A percentile compares a stretch with the other conserved stretches of the same genome.
phyloP scores from a whole-genome alignment of 1,140 invertebrate species.

The Microplitis mediator region DNA sequence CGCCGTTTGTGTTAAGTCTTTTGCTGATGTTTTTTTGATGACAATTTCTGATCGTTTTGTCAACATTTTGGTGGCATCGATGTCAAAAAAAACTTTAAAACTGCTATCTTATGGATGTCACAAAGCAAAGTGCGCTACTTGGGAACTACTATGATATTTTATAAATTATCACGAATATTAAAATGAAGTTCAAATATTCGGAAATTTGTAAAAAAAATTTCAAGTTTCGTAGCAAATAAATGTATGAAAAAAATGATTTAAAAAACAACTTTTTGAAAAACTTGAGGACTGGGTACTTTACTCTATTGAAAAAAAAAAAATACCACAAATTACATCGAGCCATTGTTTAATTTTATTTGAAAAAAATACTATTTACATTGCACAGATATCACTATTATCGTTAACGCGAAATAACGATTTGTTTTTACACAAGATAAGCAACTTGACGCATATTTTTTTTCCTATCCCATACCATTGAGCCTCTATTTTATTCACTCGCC shows the following conservation, averaged over 20 bases:
- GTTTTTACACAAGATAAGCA: conserved; percentile 17
- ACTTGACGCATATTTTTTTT: not conserved
- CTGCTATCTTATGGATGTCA: no score
- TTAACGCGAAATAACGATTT: conserved; percentile 39
- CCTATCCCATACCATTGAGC: not conserved
- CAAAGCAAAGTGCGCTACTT: no score
- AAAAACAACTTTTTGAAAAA: not conserved
- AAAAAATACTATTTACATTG: conserved; percentile 59
- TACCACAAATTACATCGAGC: conserved; percentile 38
- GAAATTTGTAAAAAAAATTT: no score
- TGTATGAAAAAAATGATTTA: not conserved
- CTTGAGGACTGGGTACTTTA: not conserved
- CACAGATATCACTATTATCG: conserved; percentile 51
- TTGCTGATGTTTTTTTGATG: no score
- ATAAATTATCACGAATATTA: no score
- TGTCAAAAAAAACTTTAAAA: no score
- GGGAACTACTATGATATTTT: no score
- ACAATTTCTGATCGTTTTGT: no score
- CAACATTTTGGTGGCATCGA: no score
- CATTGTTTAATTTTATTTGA: conserved; percentile 45
- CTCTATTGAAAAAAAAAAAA: not conserved
- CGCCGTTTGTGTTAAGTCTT: no score
- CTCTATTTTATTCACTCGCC: not conserved
- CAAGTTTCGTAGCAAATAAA: no score
- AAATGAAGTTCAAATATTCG: no score